A percentile compares a stretch with the other conserved stretches of the same genome.
Conservation (phyloP, 1,140 invertebrate species). For the Lordiphosa stackelbergi region DNA sequence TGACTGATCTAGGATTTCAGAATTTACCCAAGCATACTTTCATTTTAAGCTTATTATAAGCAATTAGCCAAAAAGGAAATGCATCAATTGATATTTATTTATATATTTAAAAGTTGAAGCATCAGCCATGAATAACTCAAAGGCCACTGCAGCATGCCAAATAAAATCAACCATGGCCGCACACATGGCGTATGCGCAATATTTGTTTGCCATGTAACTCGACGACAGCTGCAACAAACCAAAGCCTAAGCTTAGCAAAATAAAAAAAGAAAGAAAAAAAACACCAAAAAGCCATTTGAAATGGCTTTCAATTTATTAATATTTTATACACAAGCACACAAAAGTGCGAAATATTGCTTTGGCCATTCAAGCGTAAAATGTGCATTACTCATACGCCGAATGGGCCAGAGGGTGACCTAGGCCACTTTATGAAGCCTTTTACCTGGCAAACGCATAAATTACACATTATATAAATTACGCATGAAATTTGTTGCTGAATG, state of each 20-base stretch:
- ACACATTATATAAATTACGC: conserved; percentile 66
- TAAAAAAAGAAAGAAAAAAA: conserved; percentile 1
- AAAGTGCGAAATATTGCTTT: conserved; percentile 54
- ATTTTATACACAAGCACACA: conserved; percentile 38
- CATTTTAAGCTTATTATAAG: no score
- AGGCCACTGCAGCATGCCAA: conserved; percentile 31
- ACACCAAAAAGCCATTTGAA: conserved; percentile 61
- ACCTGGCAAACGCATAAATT: conserved; percentile 54
- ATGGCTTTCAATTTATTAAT: conserved; percentile 70
- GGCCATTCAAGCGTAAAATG: conserved; percentile 71
- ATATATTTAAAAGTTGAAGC: neutral
- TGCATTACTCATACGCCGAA: conserved; percentile 69
- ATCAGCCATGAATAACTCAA: conserved; percentile 16
- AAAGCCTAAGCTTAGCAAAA: conserved; percentile 55
- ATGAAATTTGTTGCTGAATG: conserved; percentile 43
- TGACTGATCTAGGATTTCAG: no score
- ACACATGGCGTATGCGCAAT: conserved; percentile 69
- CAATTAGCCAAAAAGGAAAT: no score
- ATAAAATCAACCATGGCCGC: conserved; percentile 34
- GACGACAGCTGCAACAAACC: conserved; percentile 47
- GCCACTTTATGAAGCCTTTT: conserved; percentile 61
- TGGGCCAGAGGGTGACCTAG: conserved; percentile 42
- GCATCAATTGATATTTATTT: no score
- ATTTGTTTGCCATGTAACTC: conserved; percentile 50
- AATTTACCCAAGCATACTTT: no score